Conservation (phyloP, 1,140 invertebrate genomes). For the Latrodectus geometricus region DNA sequence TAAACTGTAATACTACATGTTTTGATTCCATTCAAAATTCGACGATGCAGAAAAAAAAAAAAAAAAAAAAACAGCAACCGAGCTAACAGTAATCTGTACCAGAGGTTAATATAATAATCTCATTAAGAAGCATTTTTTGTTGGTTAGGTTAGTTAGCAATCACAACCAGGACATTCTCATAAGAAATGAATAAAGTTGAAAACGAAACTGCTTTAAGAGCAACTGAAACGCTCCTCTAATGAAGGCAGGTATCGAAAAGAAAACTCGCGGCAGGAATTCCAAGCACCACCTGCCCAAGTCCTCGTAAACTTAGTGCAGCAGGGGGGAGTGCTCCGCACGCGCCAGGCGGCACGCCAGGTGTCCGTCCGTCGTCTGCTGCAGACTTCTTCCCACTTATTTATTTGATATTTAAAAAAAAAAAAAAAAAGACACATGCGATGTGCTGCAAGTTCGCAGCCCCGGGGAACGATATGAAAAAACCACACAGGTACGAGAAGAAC, state of each 20-base stretch:
- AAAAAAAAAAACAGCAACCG: too few species aligned
- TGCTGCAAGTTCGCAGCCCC: conserved; percentile 3
- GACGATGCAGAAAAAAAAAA: too few species aligned
- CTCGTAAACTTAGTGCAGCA: background rate
- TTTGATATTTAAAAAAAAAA: background rate
- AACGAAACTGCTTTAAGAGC: too few species aligned
- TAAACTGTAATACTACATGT: too few species aligned
- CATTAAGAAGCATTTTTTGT: too few species aligned
- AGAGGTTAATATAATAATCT: too few species aligned
- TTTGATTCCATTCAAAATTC: too few species aligned
- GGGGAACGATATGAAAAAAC: background rate
- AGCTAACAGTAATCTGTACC: too few species aligned
- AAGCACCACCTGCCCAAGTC: conserved; percentile 31
- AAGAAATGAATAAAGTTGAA: too few species aligned
- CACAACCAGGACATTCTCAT: too few species aligned
- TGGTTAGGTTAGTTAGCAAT: too few species aligned
- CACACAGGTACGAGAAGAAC: background rate
- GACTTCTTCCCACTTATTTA: conserved; percentile 11
- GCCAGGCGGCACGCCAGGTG: conserved; percentile 56
- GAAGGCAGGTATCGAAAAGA: background rate
- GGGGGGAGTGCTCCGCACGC: conserved; percentile 29
- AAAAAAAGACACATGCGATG: background rate
- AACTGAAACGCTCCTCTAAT: background rate
- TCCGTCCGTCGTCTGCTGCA: conserved; percentile 27
- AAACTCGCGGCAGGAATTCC: background rate